A percentile compares a stretch with the other conserved stretches of the same genome.
Conservation (phyloP, 2,888 invertebrate species). For the Mythimna albipuncta region DNA sequence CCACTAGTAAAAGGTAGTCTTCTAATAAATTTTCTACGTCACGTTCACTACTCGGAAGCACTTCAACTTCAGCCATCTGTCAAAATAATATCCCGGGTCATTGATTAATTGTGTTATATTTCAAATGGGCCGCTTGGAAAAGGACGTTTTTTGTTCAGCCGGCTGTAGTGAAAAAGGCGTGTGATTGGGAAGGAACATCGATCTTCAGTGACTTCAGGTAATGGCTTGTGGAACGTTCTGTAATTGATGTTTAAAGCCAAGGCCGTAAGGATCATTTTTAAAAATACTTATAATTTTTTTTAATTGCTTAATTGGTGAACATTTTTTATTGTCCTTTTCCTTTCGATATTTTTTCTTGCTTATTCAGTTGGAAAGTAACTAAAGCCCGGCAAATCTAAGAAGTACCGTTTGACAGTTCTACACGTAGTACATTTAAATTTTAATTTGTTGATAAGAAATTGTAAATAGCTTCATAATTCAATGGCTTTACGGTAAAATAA, state of each 20-base stretch:
- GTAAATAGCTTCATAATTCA: too few relatives aligned
- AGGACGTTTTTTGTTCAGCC: constrained; percentile 4
- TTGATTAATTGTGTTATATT: constrained; percentile 40
- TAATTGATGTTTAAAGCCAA: not conserved
- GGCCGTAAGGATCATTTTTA: not conserved
- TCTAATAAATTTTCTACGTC: constrained; percentile 33
- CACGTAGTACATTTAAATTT: too few relatives aligned
- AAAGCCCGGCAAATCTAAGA: too few relatives aligned
- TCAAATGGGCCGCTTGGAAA: constrained; percentile 5
- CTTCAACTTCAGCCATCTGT: constrained; percentile 45
- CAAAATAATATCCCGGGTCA: constrained; percentile 47
- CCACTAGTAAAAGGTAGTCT: not conserved
- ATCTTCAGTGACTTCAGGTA: constrained; percentile 3
- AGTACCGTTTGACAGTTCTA: too few relatives aligned
- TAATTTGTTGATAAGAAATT: too few relatives aligned
- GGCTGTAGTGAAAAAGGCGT: constrained; percentile 4
- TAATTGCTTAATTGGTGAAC: constrained; percentile 15
- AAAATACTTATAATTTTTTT: not conserved
- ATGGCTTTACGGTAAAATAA: too few relatives aligned
- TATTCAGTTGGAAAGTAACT: not conserved
- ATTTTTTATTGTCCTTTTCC: not conserved
- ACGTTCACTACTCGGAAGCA: constrained; percentile 25
- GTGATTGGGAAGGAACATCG: constrained; percentile 7
- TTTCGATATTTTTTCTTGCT: not conserved
- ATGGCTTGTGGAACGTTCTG: not conserved